Evolutionary conservation across 53 echinoderm and acorn worm species (phyloP), one percentile per base, ranked within the genome.

Genomic region (Astropecten irregularis): DNA sequence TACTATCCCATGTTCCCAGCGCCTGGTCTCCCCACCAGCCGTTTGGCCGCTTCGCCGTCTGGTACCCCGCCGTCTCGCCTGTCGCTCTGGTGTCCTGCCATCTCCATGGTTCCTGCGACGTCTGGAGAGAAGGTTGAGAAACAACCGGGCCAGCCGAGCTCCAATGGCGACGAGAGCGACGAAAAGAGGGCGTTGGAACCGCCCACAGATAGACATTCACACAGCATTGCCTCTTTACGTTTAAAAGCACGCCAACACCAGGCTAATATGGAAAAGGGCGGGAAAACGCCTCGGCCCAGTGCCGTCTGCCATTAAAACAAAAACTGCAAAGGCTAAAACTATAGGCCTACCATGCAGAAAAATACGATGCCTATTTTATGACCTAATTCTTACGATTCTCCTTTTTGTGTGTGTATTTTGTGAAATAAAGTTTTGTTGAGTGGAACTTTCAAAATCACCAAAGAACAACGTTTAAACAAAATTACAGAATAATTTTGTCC

Each of bases 181-280:
- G 40, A 66, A 10, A 57, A 55, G 65, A 29, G 32, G 44, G 44
- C 66, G 56, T 66, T 21, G 66, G 40, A 40, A 52, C 52, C 76
- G 39, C 48, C 49, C 37, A 81, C 81, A 26, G 84, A 89, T 57
- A 84, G 84, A 67, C 54, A 73, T 14, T 63, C 89, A 0, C 38
- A 40, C 31, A 91, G 91, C 39, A 91, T 91, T 55, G 91, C 91
- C 0, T 72, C 87, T 35, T 74, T 91, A 3, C 87, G 91, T 16
- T 20, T 87, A 20, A 82, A 86, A 49, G 91, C 91, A 16, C 71
- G 82, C 34, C 63, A 91, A 68, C 86, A 91, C 44, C 28, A 83
- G 11, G 76, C 77, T 3, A 66, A n/a, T 3, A 28, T 89, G 47
- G 84, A 76, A 14, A 25, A 62, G 25, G 64, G 66, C 10, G 85